Evolutionary conservation across 2,888 invertebrate genomes (phyloP), one percentile per base, ranked within the genome.

Genomic region (Philonicus albiceps): DNA sequence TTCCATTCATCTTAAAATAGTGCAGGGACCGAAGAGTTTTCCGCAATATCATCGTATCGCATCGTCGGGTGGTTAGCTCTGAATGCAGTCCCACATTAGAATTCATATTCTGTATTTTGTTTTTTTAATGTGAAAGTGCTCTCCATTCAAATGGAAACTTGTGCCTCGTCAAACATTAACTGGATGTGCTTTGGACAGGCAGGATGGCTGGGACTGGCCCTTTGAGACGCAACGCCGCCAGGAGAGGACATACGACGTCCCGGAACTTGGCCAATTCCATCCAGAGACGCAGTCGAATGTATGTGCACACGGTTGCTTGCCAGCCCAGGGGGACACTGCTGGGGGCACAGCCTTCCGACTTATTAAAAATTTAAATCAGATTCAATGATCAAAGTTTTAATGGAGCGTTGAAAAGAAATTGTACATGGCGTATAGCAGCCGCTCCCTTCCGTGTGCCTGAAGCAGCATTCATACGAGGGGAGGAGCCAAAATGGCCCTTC

Each of bases 321-420:
- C 27, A 64, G 22, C 22, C 22, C 27, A 8, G 64, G 55, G 64
- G 11, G 19, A 0, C n/a, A 5, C 8, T 3, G 19, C 64, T 27
- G 22, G 64, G 22, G 64, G 37, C 19, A 7, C 37, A 40, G 22
- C 84, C 40, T 73, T 84, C 40, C 43, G 72, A 27, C 84, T 40
- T 84, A 84, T 84, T 73, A 84, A 84, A 84, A 72, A 84, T 84
- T 84, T 40, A 84, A 84, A 84, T 84, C 84, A 84, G 72, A 84
- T 84, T 84, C 84, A 84, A 84, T 84, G 84, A 73, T 84, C 84
- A 84, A 73, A 84, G 84, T 84, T 84, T 84, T 84, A 84, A 84
- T 84, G 73, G 84, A 43, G 49, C 73, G 84, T 40, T 73, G 73
- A 72, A 73, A 84, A 73, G 73, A 84, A 84, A 84, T 73, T 84